These are phyloP conservation scores for Limenitis camilla DNA, from an alignment of 2,888 invertebrate genomes.

Conservation along the genomic window DNA sequence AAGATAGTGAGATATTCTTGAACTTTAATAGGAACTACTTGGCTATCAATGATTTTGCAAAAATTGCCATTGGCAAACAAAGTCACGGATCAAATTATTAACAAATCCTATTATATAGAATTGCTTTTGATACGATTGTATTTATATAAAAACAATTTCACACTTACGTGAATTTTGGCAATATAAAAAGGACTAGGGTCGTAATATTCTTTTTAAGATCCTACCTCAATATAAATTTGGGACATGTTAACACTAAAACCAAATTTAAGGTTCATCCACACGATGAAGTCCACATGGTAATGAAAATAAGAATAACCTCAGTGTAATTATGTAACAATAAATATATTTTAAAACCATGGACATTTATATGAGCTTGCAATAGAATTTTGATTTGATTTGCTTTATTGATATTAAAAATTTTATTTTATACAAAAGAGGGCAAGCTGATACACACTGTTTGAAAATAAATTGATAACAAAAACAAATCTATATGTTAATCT, in stretches of 20 bases:
- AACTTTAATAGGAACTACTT: no score
- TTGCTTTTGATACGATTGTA: not conserved
- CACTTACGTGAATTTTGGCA: constrained; percentile 1
- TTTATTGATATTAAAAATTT: no score
- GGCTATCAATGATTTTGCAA: no score
- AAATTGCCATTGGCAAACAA: not conserved
- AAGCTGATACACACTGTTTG: no score
- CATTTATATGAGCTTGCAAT: constrained; percentile 2
- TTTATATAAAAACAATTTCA: constrained; percentile 8
- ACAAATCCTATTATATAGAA: constrained; percentile 1
- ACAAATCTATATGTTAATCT: no score
- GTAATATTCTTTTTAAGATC: not conserved
- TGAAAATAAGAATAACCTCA: no score
- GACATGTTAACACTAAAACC: not conserved
- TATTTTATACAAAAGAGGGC: no score
- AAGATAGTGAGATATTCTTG: no score
- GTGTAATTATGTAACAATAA: no score
- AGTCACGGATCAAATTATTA: not conserved
- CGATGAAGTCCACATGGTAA: not conserved
- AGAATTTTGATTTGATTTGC: constrained; percentile 7
- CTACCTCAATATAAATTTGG: constrained; percentile 1
- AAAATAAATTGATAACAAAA: no score
- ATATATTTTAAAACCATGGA: not conserved
- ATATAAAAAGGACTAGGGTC: constrained; percentile 1
- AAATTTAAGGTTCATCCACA: not conserved